Conservation (phyloP, 2,888 invertebrate genomes). For the Argyra leucocephala region DNA sequence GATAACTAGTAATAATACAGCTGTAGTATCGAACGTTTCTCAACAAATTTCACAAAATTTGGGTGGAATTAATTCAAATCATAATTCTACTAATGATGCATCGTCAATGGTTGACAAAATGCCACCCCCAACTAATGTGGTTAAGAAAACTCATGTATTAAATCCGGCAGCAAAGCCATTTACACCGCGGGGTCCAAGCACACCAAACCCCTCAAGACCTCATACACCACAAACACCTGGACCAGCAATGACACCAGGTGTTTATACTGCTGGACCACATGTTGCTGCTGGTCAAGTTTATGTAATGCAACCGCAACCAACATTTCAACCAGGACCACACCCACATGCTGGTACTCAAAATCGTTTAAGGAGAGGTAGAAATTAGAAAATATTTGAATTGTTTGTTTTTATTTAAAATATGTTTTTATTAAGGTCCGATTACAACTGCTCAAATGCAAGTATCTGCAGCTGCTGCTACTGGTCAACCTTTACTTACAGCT, state of each 20-base stretch:
- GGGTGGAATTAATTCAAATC: constrained; percentile 12
- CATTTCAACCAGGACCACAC: constrained; percentile 39
- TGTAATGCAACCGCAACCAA: constrained; percentile 38
- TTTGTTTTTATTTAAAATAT: constrained; percentile 13
- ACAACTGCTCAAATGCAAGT: constrained; percentile 68
- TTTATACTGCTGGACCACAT: constrained; percentile 34
- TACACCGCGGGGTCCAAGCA: constrained; percentile 61
- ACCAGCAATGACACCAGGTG: constrained; percentile 34
- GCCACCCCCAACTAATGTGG: constrained; percentile 35
- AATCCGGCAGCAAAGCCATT: constrained; percentile 86
- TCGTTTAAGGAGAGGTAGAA: constrained; percentile 41
- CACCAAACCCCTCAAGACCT: constrained; percentile 58
- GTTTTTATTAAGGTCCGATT: constrained; percentile 43
- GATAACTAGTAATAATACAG: constrained; percentile 17
- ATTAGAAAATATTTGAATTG: constrained; percentile 14
- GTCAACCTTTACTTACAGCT: constrained; percentile 74
- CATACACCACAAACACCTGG: constrained; percentile 77
- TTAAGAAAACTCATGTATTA: constrained; percentile 59
- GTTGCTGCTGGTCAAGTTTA: constrained; percentile 40
- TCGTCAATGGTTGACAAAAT: constrained; percentile 45
- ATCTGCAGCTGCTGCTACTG: constrained; percentile 55
- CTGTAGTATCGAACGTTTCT: constrained; percentile 13
- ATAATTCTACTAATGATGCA: constrained; percentile 12
- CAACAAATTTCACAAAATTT: constrained; percentile 18
- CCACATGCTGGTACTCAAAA: constrained; percentile 37